A percentile compares a stretch with the other conserved stretches of the same genome.
These are phyloP conservation scores for Brachynemurus nebulosus DNA, from an alignment of 2,888 invertebrate species.

Conservation along the genomic window DNA sequence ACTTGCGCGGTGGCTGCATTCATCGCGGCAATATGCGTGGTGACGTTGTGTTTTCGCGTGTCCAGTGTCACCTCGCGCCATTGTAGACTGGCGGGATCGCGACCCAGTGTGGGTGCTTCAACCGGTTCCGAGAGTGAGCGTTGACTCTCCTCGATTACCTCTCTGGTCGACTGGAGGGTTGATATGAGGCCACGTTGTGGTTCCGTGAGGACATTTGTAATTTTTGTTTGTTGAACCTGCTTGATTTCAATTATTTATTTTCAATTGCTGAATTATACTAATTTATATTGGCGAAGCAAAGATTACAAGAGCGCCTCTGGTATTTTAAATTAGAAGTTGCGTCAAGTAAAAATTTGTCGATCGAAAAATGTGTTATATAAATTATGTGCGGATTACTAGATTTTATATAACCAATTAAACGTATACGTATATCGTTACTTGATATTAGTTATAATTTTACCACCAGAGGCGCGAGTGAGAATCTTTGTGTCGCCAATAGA, in stretches of 20 bases:
- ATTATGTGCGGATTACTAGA: no score
- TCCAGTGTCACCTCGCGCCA: slow-evolving; percentile 93
- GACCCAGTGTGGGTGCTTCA: slow-evolving; percentile 60
- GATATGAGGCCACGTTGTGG: slow-evolving; percentile 87
- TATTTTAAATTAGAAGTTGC: no score
- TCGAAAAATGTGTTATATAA: slow-evolving; percentile 5
- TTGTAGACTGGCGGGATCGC: slow-evolving; percentile 72
- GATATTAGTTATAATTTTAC: no score
- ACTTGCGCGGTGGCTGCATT: slow-evolving; percentile 98
- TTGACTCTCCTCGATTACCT: slow-evolving; percentile 77
- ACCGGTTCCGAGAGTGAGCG: slow-evolving; percentile 43
- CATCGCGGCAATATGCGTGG: slow-evolving; percentile 96
- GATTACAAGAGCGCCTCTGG: no score
- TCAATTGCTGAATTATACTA: no score
- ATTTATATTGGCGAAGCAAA: no score
- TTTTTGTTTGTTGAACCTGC: slow-evolving; percentile 71
- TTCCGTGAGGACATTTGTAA: slow-evolving; percentile 74
- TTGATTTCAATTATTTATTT: no score
- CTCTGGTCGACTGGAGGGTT: slow-evolving; percentile 80
- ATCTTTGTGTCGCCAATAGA: no score
- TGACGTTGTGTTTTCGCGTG: slow-evolving; percentile 90
- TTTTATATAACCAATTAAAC: no score
- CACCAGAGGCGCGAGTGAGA: no score
- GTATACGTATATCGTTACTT: no score
- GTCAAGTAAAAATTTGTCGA: background rate